phyloP scores from a whole-genome alignment of 2,113 vertebrate genomes.

The Larimichthys crocea region DNA sequence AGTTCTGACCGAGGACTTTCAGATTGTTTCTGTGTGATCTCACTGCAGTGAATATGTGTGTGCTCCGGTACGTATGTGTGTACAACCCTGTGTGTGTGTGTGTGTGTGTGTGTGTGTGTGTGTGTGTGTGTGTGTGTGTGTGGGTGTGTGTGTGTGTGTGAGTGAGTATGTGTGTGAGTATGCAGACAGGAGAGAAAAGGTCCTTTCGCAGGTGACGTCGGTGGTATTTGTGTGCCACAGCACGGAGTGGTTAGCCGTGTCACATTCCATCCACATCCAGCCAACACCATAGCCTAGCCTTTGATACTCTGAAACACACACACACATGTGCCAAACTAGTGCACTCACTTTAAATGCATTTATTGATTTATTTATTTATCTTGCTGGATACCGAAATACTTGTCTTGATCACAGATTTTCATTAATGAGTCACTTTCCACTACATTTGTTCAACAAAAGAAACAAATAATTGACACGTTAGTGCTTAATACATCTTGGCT shows the following conservation, averaged over 20 bases:
- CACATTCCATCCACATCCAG: slow-evolving; percentile 68
- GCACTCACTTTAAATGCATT: not conserved
- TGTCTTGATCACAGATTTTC: not conserved
- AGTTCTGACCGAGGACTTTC: slow-evolving; percentile 50
- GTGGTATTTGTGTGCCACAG: slow-evolving; percentile 56
- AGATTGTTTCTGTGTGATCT: slow-evolving; percentile 46
- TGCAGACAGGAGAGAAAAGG: slow-evolving; percentile 40
- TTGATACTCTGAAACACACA: slow-evolving; percentile 38
- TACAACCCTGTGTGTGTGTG: not conserved
- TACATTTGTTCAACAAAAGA: too few species aligned
- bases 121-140: slow-evolving; percentile 1
- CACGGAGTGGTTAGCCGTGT: slow-evolving; percentile 56
- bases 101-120: not conserved
- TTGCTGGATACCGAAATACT: not conserved
- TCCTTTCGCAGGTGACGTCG: slow-evolving; percentile 47
- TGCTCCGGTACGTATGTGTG: not conserved
- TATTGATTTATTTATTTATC: not conserved
- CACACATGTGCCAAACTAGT: not conserved
- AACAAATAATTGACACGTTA: too few species aligned
- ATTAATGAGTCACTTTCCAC: not conserved
- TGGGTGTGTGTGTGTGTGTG: too few species aligned
- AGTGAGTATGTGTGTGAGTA: not conserved
- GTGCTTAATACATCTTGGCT: not conserved
- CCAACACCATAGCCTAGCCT: slow-evolving; percentile 38
- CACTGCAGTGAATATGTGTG: slow-evolving; percentile 3